Percentiles rank a stretch among this genome's conserved stretches.
Evolutionary conservation across 2,888 invertebrate species (phyloP).

Genomic region (Calliphora vomitoria): DNA sequence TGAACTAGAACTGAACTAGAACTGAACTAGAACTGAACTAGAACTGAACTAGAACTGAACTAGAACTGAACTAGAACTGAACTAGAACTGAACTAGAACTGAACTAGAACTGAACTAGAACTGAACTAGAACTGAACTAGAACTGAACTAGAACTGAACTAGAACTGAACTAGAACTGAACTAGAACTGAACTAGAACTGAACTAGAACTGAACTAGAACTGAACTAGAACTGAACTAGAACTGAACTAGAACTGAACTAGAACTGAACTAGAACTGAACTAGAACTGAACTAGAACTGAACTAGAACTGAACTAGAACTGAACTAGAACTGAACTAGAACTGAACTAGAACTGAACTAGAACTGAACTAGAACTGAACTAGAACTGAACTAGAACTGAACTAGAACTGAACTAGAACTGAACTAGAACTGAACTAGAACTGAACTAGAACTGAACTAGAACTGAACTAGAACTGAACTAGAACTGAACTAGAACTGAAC

Average conservation of each 20-base stretch:
- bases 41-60: neutral
- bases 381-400: too few species aligned
- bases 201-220: neutral
- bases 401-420: too few species aligned
- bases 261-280: neutral
- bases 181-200: neutral
- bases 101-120: conserved; percentile 1
- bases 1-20: conserved; percentile 1
- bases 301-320: too few species aligned
- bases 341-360: conserved; percentile 1
- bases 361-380: too few species aligned
- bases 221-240: too few species aligned
- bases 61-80: neutral
- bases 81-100: neutral
- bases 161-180: neutral
- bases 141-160: conserved; percentile 25
- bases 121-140: conserved; percentile 7
- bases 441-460: too few species aligned
- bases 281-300: neutral
- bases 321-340: too few species aligned
- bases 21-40: neutral
- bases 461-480: too few species aligned
- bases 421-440: too few species aligned
- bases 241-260: neutral
- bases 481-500: too few species aligned